Percentiles rank a stretch among this genome's conserved stretches.
These are phyloP conservation scores for Drosophila albomicans DNA, from an alignment of 1,140 invertebrate genomes.

Conservation along the genomic window DNA sequence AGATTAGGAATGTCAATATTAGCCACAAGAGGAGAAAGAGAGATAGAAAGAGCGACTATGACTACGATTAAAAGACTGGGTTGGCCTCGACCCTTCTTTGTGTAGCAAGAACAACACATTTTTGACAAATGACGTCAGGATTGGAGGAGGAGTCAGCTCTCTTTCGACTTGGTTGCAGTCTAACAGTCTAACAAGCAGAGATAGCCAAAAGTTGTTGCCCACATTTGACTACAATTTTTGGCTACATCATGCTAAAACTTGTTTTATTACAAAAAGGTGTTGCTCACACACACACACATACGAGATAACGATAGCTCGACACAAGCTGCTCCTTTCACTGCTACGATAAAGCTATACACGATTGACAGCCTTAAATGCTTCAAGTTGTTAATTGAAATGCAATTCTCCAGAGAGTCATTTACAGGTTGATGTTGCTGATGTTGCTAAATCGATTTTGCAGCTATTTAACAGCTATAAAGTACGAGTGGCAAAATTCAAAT, in stretches of 20 bases:
- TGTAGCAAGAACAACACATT: constrained; percentile 24
- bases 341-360: neutral
- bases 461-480: neutral
- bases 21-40: constrained; percentile 44
- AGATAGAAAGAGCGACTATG: constrained; percentile 20
- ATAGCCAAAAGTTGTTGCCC: constrained; percentile 19
- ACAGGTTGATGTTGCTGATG: neutral
- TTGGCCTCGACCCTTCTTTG: constrained; percentile 39
- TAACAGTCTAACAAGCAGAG: constrained; percentile 15
- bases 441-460: too few species aligned
- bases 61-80: constrained; percentile 36
- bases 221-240: constrained; percentile 13
- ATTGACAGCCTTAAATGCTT: neutral
- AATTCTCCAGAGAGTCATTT: constrained; percentile 1
- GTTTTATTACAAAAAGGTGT: constrained; percentile 44
- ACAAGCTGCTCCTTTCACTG: neutral
- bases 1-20: constrained; percentile 83
- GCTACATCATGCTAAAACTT: constrained; percentile 10
- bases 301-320: neutral
- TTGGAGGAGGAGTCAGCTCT: constrained; percentile 50
- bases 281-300: constrained; percentile 5
- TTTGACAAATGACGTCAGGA: constrained; percentile 79
- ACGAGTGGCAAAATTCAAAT: neutral
- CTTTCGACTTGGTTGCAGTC: neutral
- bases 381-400: neutral